Conservation (phyloP, 2,113 vertebrate species). For the mouse (Mus musculus) region DNA sequence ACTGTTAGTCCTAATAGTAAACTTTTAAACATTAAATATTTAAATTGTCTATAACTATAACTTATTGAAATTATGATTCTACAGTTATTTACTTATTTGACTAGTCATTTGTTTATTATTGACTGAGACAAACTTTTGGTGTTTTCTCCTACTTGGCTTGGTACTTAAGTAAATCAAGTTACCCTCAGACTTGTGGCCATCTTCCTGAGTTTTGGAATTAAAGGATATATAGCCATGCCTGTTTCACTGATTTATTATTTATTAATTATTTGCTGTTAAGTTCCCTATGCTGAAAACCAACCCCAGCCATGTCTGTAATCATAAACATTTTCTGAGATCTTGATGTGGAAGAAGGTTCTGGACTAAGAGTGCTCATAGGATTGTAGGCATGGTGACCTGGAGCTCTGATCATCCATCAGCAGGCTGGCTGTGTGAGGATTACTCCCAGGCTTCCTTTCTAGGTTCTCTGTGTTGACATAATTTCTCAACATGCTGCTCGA, state of each 20-base stretch:
- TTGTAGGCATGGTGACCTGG: neutral
- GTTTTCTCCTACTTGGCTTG: neutral
- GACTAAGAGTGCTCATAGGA: neutral
- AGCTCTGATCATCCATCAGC: neutral
- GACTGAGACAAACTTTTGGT: neutral
- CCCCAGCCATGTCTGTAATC: neutral
- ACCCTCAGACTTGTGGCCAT: neutral
- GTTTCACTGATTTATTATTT: neutral
- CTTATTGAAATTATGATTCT: neutral
- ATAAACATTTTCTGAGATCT: neutral
- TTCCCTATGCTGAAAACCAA: neutral
- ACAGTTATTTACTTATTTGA: neutral
- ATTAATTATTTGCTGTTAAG: neutral
- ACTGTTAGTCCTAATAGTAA: neutral
- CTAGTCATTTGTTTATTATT: neutral
- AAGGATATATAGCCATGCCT: neutral
- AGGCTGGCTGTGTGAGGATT: neutral
- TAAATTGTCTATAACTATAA: neutral
- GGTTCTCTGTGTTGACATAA: neutral
- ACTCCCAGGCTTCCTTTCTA: neutral
- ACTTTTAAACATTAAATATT: neutral
- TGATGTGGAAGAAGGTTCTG: neutral
- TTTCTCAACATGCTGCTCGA: neutral
- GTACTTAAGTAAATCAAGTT: neutral
- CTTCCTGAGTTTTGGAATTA: neutral